Evolutionary conservation across 2,888 invertebrate genomes (phyloP).

Genomic region (Busseola fusca): DNA sequence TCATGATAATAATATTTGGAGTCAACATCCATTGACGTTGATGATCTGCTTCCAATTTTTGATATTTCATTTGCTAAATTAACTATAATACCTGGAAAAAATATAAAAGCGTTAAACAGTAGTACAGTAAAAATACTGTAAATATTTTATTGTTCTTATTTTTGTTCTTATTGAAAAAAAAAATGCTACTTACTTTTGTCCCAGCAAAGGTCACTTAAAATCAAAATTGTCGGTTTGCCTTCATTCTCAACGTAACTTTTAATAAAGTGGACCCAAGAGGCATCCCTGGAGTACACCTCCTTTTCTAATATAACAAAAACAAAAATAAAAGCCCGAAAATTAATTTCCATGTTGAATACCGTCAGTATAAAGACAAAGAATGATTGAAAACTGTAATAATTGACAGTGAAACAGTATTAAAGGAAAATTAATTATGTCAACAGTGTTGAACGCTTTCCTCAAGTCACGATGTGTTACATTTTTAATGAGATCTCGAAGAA

Average conservation of each 20-base stretch:
- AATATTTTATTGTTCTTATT: not conserved
- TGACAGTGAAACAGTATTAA: constrained; percentile 4
- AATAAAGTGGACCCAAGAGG: constrained; percentile 66
- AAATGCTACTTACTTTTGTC: constrained; percentile 67
- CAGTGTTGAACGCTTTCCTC: constrained; percentile 32
- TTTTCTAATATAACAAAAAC: constrained; percentile 36
- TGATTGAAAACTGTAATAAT: not conserved
- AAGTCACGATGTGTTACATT: constrained; percentile 26
- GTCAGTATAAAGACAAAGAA: constrained; percentile 1
- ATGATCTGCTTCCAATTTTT: constrained; percentile 64
- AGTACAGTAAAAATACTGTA: not conserved
- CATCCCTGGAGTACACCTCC: constrained; percentile 57
- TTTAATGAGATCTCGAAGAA: constrained; percentile 39
- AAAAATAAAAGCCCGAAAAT: constrained; percentile 23
- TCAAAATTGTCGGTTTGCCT: constrained; percentile 70
- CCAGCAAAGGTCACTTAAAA: constrained; percentile 73
- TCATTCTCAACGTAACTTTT: constrained; percentile 74
- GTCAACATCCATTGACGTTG: constrained; percentile 51
- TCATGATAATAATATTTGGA: constrained; percentile 67
- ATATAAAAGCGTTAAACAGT: not conserved
- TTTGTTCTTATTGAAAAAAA: not conserved
- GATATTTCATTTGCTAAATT: constrained; percentile 66
- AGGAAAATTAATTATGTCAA: constrained; percentile 32
- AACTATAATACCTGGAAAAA: constrained; percentile 64
- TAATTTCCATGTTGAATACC: constrained; percentile 30